A percentile compares a stretch with the other conserved stretches of the same genome.
Conservation (phyloP, 2,113 vertebrate species). For the Vanacampus margaritifer region DNA sequence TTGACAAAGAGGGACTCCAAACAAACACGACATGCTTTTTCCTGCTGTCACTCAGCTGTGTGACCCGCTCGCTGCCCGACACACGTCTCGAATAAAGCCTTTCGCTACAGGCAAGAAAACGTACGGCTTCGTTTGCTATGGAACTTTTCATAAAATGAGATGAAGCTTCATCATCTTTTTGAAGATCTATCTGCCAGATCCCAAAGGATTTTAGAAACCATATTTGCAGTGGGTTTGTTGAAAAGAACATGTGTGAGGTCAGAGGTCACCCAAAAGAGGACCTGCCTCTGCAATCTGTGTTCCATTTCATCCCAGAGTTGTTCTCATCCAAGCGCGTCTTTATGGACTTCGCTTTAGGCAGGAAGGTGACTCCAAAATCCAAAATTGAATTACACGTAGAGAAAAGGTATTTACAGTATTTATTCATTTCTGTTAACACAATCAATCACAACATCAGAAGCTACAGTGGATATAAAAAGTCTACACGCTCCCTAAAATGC, state of each 20-base stretch:
- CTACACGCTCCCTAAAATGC: no score
- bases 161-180: background rate
- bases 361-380: background rate
- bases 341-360: background rate
- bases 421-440: no score
- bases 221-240: background rate
- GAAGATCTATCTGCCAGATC: background rate
- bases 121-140: no score
- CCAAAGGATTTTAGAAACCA: background rate
- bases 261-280: background rate
- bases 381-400: background rate
- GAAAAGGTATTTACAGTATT: background rate
- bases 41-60: slow-evolving; percentile 65
- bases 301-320: background rate
- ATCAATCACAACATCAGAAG: no score
- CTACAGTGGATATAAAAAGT: no score
- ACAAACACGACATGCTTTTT: slow-evolving; percentile 69
- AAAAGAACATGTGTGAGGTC: background rate
- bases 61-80: slow-evolving; percentile 49
- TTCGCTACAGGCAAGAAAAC: slow-evolving; percentile 4
- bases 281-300: background rate
- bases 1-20: slow-evolving; percentile 62
- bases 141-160: background rate
- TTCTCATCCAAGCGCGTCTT: background rate
- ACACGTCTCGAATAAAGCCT: slow-evolving; percentile 19